These are phyloP conservation scores for Narcine bancroftii DNA, from an alignment of 2,113 vertebrate genomes.

Conservation along the genomic window DNA sequence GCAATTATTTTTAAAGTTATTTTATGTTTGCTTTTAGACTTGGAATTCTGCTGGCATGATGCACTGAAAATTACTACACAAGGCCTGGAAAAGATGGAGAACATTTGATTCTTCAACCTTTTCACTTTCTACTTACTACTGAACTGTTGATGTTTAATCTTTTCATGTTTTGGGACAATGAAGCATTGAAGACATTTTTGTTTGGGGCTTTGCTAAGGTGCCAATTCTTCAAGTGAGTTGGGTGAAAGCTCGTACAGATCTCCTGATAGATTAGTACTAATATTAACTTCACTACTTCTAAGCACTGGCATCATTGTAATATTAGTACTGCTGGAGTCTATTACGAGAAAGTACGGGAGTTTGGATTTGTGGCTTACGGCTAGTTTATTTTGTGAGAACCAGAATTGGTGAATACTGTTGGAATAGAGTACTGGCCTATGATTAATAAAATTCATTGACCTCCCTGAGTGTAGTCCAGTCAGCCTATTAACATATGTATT, in stretches of 20 bases:
- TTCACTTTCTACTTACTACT: conserved; percentile 37
- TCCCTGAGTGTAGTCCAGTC: not conserved
- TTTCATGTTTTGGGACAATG: conserved; percentile 29
- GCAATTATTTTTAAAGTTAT: not conserved
- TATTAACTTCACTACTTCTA: not conserved
- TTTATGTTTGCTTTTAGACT: conserved; percentile 31
- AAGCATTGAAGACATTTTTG: conserved; percentile 4
- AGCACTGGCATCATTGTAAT: conserved; percentile 25
- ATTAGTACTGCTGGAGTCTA: not conserved
- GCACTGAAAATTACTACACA: conserved; percentile 31
- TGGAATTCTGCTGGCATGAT: conserved; percentile 29
- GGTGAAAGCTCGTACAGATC: not conserved
- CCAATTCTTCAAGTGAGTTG: not conserved
- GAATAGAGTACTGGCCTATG: conserved; percentile 6
- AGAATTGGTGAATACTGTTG: not conserved
- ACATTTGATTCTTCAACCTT: conserved; percentile 32
- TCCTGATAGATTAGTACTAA: conserved; percentile 19
- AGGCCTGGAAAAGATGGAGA: conserved; percentile 30
- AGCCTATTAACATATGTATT: not conserved
- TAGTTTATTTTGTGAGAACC: not conserved
- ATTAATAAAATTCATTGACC: not conserved
- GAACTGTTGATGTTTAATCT: conserved; percentile 29
- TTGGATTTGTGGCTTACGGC: not conserved
- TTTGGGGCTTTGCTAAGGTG: conserved; percentile 27
- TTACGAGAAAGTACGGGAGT: not conserved